Percentiles rank a stretch among this genome's conserved stretches.
Conservation (phyloP, 2,888 invertebrate genomes). For the Psylliodes chrysocephalus region DNA sequence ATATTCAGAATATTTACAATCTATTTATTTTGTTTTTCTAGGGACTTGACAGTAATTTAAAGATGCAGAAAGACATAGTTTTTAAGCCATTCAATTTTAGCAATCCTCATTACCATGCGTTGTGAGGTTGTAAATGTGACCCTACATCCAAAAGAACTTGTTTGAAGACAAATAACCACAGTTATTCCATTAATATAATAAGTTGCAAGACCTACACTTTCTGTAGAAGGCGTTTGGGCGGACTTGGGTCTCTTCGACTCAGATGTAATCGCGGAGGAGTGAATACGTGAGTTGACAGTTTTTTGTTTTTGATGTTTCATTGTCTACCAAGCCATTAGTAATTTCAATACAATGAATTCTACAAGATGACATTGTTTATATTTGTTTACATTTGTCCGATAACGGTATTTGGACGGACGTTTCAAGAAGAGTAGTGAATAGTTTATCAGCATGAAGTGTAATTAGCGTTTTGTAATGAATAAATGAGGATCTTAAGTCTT, state of each 20-base stretch:
- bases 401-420: background rate
- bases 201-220: constrained; percentile 19
- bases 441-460: background rate
- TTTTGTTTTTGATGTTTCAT: constrained; percentile 29
- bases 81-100: too few relatives aligned
- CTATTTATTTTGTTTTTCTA: too few relatives aligned
- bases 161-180: constrained; percentile 13
- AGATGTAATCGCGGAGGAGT: constrained; percentile 24
- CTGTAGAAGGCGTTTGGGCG: constrained; percentile 23
- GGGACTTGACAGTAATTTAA: too few relatives aligned
- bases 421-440: background rate
- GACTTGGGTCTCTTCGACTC: constrained; percentile 19
- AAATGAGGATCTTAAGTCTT: too few relatives aligned
- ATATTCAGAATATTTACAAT: too few relatives aligned
- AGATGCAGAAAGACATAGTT: too few relatives aligned
- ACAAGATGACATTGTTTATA: constrained; percentile 13
- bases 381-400: constrained; percentile 13
- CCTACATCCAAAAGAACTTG: constrained; percentile 3
- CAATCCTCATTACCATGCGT: too few relatives aligned
- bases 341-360: constrained; percentile 30
- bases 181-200: constrained; percentile 19
- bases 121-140: too few relatives aligned
- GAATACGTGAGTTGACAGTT: constrained; percentile 22
- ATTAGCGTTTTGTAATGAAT: too few relatives aligned
- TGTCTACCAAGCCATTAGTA: constrained; percentile 14